phyloP scores from a whole-genome alignment of 2,797 vertebrate species.

The Chelon auratus region DNA sequence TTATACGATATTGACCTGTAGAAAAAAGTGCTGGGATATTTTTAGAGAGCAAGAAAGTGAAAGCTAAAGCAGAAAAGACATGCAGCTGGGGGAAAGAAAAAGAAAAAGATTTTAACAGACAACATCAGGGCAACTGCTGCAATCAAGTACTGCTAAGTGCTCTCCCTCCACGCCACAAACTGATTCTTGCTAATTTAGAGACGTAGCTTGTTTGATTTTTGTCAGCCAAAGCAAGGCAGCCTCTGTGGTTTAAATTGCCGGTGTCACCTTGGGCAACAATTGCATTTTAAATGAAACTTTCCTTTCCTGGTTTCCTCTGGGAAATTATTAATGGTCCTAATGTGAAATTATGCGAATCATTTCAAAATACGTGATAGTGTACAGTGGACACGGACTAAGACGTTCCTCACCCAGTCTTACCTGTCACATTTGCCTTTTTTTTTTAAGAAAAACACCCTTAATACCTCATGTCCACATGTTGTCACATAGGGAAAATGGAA shows the following conservation, averaged over 20 bases:
- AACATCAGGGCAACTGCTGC: constrained; percentile 11
- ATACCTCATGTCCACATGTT: too few relatives aligned
- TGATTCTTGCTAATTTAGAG: constrained; percentile 15
- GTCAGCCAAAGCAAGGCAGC: background rate
- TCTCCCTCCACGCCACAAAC: background rate
- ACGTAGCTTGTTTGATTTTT: background rate
- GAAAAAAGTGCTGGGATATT: background rate
- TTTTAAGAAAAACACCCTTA: too few relatives aligned
- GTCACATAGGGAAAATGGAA: background rate
- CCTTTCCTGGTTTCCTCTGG: background rate
- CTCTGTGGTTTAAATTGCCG: background rate
- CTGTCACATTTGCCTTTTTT: too few relatives aligned
- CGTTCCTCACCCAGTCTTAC: background rate
- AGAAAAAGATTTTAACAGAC: constrained; percentile 15
- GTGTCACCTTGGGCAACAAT: background rate
- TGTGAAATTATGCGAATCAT: background rate
- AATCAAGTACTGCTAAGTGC: background rate
- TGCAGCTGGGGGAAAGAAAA: background rate
- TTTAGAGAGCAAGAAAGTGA: constrained; percentile 1
- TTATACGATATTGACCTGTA: background rate
- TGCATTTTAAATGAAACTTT: constrained; percentile 21
- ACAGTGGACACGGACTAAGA: background rate
- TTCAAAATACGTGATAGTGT: background rate
- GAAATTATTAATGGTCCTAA: background rate
- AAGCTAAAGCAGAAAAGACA: background rate